phyloP scores from a whole-genome alignment of 1,140 invertebrate genomes.

The Platorchestia sp. region DNA sequence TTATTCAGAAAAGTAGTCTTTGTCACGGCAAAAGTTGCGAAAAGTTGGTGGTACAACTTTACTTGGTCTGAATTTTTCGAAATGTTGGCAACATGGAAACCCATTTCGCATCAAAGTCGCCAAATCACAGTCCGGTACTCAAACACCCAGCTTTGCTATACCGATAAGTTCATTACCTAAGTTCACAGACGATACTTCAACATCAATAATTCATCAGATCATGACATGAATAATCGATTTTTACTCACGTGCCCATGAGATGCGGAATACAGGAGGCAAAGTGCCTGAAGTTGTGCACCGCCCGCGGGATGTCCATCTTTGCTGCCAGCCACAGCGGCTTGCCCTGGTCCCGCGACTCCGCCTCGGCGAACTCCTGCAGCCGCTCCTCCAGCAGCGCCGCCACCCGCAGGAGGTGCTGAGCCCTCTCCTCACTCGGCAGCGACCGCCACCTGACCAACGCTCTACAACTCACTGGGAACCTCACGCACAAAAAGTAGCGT shows the following conservation, averaged over 20 bases:
- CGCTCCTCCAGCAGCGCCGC: slow-evolving; percentile 75
- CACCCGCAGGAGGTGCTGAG: slow-evolving; percentile 71
- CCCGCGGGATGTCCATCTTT: slow-evolving; percentile 75
- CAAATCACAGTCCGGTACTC: too few relatives aligned
- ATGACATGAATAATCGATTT: background rate
- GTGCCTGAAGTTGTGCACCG: slow-evolving; percentile 75
- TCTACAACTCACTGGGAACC: background rate
- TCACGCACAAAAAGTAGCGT: background rate
- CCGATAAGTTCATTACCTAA: too few relatives aligned
- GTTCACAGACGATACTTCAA: background rate
- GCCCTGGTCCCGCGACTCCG: slow-evolving; percentile 77
- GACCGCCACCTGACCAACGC: slow-evolving; percentile 70
- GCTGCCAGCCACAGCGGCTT: slow-evolving; percentile 75
- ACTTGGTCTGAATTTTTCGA: too few relatives aligned
- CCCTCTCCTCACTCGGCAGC: slow-evolving; percentile 68
- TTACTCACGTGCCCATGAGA: slow-evolving; percentile 68
- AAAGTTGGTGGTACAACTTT: too few relatives aligned
- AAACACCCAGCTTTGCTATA: too few relatives aligned
- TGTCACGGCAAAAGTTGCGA: too few relatives aligned
- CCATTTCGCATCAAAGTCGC: too few relatives aligned
- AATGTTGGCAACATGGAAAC: too few relatives aligned
- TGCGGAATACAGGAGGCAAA: slow-evolving; percentile 74
- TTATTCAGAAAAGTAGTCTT: too few relatives aligned
- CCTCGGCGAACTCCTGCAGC: slow-evolving; percentile 73
- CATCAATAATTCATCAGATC: background rate